A percentile compares a stretch with the other conserved stretches of the same genome.
These are phyloP conservation scores for Pollenia amentaria DNA, from an alignment of 2,888 invertebrate genomes.

Conservation along the genomic window DNA sequence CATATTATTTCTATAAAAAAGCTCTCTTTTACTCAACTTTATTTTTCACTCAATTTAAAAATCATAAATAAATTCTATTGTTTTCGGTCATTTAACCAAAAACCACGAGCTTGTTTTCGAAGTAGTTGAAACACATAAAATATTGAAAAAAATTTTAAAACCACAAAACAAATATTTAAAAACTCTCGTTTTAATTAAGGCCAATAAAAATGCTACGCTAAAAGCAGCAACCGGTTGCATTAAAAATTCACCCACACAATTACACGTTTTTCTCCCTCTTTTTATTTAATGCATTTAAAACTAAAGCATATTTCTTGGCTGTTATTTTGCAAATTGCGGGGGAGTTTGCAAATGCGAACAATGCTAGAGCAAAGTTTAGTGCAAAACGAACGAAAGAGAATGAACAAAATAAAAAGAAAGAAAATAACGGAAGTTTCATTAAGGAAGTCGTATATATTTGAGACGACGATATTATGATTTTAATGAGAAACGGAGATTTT, in stretches of 20 bases:
- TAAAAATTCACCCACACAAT: background rate
- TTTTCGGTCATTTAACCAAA: background rate
- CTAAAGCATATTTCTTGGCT: conserved; percentile 15
- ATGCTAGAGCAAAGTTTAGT: conserved; percentile 5
- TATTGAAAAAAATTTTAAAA: background rate
- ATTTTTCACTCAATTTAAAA: too few relatives aligned
- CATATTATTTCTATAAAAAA: too few relatives aligned
- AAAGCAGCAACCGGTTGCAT: background rate
- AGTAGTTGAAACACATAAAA: background rate
- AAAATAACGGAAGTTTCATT: conserved; percentile 60
- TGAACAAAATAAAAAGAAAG: conserved; percentile 1
- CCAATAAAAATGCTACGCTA: conserved; percentile 5
- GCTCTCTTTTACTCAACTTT: too few relatives aligned
- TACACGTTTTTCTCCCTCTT: background rate
- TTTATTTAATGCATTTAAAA: background rate
- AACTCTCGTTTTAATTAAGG: conserved; percentile 14
- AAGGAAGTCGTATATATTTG: conserved; percentile 68
- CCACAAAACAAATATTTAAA: conserved; percentile 11
- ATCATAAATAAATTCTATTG: too few relatives aligned
- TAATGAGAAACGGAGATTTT: conserved; percentile 73
- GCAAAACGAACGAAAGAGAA: background rate
- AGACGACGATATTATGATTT: conserved; percentile 66
- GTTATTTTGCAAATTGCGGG: background rate
- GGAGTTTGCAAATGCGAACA: background rate
- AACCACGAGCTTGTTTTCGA: background rate